A percentile compares a stretch with the other conserved stretches of the same genome.
Conservation (phyloP, 2,888 invertebrate species). For the Dendrolimus houi region DNA sequence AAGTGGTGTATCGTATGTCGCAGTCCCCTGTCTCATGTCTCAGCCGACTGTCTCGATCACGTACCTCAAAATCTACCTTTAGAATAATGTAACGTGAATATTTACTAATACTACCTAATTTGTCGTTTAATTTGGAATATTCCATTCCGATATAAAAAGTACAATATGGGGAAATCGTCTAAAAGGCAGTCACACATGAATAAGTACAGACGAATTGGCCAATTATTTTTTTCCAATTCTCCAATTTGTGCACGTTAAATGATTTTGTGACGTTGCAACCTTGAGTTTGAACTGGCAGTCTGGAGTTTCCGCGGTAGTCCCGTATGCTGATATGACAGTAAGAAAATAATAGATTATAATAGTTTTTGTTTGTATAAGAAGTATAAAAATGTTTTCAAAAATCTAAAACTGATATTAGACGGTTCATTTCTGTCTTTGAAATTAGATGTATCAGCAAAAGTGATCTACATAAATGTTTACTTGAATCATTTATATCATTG, state of each 20-base stretch:
- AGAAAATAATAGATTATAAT: background rate
- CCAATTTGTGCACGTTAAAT: constrained; percentile 43
- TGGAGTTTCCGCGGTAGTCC: constrained; percentile 41
- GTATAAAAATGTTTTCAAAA: too few species aligned
- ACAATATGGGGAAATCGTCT: constrained; percentile 17
- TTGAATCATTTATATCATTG: too few species aligned
- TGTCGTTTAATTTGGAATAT: background rate
- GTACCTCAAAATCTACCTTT: too few species aligned
- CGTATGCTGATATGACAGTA: constrained; percentile 1
- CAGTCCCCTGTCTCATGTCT: too few species aligned
- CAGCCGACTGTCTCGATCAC: too few species aligned
- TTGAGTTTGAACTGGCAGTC: constrained; percentile 36
- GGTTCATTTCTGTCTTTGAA: background rate
- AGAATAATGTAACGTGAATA: too few species aligned
- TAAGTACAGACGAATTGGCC: constrained; percentile 30
- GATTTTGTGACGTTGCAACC: constrained; percentile 43
- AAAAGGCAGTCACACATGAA: constrained; percentile 37
- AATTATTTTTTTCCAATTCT: constrained; percentile 46
- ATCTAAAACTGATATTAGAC: background rate
- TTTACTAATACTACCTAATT: constrained; percentile 5
- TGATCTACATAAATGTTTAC: too few species aligned
- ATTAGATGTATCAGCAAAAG: background rate
- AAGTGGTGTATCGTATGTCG: too few species aligned
- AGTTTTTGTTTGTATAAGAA: too few species aligned
- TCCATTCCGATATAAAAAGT: background rate